Evolutionary conservation across 2,888 invertebrate genomes (phyloP).

Genomic region (Parelbella ahira): DNA sequence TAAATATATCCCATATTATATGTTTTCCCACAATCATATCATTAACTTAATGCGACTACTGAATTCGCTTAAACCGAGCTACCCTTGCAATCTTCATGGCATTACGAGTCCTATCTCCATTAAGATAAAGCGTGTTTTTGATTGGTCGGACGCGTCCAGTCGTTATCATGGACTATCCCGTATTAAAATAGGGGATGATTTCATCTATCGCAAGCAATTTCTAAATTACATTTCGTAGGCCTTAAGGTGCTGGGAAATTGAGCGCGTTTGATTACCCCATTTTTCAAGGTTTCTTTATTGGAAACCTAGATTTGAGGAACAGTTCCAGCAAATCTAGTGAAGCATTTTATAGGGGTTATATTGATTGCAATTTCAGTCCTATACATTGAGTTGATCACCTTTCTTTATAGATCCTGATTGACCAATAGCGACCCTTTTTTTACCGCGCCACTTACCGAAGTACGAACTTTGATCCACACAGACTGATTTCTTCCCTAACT

Average conservation of each 20-base stretch:
- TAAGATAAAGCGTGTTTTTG: slow-evolving; percentile 39
- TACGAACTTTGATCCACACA: too few relatives aligned
- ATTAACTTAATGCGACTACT: slow-evolving; percentile 36
- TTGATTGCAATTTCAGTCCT: too few relatives aligned
- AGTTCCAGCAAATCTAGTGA: too few relatives aligned
- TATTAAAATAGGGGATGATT: slow-evolving; percentile 47
- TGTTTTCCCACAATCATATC: slow-evolving; percentile 22
- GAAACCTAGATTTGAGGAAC: too few relatives aligned
- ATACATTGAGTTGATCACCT: too few relatives aligned
- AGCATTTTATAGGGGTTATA: too few relatives aligned
- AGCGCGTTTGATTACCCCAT: slow-evolving; percentile 13
- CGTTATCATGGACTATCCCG: slow-evolving; percentile 32
- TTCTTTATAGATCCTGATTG: too few relatives aligned
- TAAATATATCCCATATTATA: slow-evolving; percentile 3
- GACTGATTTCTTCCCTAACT: too few relatives aligned
- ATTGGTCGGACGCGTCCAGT: slow-evolving; percentile 31
- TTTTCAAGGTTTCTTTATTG: slow-evolving; percentile 11
- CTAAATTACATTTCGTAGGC: slow-evolving; percentile 54
- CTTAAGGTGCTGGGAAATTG: slow-evolving; percentile 19
- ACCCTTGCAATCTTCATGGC: slow-evolving; percentile 24
- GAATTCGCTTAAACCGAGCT: slow-evolving; percentile 27
- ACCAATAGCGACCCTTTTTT: too few relatives aligned
- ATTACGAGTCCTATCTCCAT: slow-evolving; percentile 35
- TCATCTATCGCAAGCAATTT: slow-evolving; percentile 57
- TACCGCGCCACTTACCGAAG: too few relatives aligned